These are phyloP conservation scores for Theocolax elegans DNA, from an alignment of 1,140 invertebrate genomes.

Conservation along the genomic window DNA sequence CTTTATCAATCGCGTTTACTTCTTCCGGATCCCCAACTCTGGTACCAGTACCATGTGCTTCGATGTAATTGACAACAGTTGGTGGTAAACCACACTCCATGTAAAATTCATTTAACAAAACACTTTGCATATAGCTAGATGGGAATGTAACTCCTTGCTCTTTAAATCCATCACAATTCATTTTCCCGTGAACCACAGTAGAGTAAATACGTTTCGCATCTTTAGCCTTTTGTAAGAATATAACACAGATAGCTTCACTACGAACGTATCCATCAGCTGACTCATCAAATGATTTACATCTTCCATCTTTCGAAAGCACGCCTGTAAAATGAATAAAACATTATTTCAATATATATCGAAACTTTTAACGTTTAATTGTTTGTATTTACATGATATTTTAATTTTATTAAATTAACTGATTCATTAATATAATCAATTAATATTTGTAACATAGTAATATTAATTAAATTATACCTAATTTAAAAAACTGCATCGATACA, in stretches of 20 bases:
- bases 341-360: too few relatives aligned
- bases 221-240: conserved; percentile 83
- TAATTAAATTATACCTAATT: conserved; percentile 53
- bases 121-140: conserved; percentile 81
- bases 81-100: conserved; percentile 81
- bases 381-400: too few relatives aligned
- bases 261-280: conserved; percentile 78
- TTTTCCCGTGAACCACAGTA: conserved; percentile 74
- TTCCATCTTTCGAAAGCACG: conserved; percentile 84
- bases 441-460: too few relatives aligned
- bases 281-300: conserved; percentile 89
- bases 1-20: conserved; percentile 80
- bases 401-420: background rate
- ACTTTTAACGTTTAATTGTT: too few relatives aligned
- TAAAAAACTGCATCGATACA: conserved; percentile 80
- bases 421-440: too few relatives aligned
- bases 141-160: conserved; percentile 90
- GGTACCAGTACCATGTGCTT: conserved; percentile 89
- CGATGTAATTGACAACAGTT: conserved; percentile 79
- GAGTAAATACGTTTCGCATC: conserved; percentile 81
- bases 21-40: conserved; percentile 86
- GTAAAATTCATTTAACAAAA: conserved; percentile 84
- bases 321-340: conserved; percentile 67
- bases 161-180: conserved; percentile 82
- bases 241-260: conserved; percentile 78